Base-by-base conservation (phyloP, 2,888 invertebrate genomes). In the Macrophya annulata region DNA sequence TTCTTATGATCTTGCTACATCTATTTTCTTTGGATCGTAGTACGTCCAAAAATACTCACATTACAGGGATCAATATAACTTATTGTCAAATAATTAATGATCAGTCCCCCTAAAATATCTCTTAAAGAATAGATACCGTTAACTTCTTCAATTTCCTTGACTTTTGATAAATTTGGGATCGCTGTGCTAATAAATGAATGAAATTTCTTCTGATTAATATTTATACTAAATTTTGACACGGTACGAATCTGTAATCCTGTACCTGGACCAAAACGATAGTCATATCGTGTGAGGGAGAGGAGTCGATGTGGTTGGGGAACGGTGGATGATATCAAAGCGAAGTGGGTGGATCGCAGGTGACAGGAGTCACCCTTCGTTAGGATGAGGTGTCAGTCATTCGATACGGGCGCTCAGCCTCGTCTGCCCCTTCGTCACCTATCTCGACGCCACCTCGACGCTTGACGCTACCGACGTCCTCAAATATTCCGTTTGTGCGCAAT, bases 401-500 rank as follows among this genome's bases (percentile, higher is more conserved):
- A 90, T 89, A 89, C 89, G 88, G 87, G 88, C 85, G 85, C 87
- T 87, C 88, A 85, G 85, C 77, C 85, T 85, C 81, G 84, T 82
- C 87, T 85, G 86, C 72, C 86, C 85, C 87, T 65, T 85, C 77
- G 71, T 71, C 79, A 37, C 72, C 84, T 51, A 55, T 74, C 87
- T 72, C 65, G 84, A n/a, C 72, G 31, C 51, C 25, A 62, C 82
- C 87, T 81, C 71, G 83, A 21, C 74, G 55, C 55, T 74, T 74
- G 72, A 74, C 40, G 45, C 82, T 55, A 85, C 72, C 84, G 85
- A 85, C 87, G 84, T 84, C 84, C 84, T 85, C 86, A 82, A 77
- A 87, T 88, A 88, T 89, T 89, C 89, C 87, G 89, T 88, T 89
- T 89, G 88, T 86, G 88, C 89, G 87, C 87, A 86, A 88, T 89